Conservation (phyloP, 2,888 invertebrate species). For the Mycogona germanica region DNA sequence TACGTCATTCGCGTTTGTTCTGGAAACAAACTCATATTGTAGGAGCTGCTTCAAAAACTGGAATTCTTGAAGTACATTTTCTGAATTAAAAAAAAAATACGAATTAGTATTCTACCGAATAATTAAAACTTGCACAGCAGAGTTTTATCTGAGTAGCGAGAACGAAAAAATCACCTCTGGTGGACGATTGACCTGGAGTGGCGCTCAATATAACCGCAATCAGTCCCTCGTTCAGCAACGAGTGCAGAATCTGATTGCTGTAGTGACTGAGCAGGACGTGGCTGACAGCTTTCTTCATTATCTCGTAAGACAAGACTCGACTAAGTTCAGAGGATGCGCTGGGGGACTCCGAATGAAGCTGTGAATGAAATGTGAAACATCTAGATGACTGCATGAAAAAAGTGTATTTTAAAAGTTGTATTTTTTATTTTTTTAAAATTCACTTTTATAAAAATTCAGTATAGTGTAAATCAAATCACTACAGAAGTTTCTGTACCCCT, state of each 20-base stretch:
- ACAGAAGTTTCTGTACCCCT: too few species aligned
- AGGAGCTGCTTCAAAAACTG: conserved; percentile 7
- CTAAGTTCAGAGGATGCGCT: not conserved
- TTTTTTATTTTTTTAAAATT: too few species aligned
- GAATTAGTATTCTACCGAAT: not conserved
- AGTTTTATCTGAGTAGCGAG: not conserved
- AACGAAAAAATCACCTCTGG: not conserved
- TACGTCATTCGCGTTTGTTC: not conserved
- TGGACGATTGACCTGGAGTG: too few species aligned
- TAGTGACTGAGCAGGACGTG: conserved; percentile 11
- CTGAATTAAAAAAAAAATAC: not conserved
- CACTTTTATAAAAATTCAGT: too few species aligned
- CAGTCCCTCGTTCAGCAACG: not conserved
- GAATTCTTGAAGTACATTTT: conserved; percentile 2
- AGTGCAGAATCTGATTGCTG: conserved; percentile 12
- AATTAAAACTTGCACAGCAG: not conserved
- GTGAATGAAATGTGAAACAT: not conserved
- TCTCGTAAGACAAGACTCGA: not conserved
- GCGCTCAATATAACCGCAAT: not conserved
- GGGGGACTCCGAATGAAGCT: conserved; percentile 12
- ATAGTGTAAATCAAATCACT: too few species aligned
- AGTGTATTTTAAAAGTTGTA: too few species aligned
- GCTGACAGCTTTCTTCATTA: not conserved
- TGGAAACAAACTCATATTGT: conserved; percentile 10
- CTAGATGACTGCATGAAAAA: not conserved